Percentiles rank a stretch among this genome's conserved stretches.
Evolutionary conservation across 1,140 invertebrate genomes (phyloP).

Genomic region (Drosophila hydei): DNA sequence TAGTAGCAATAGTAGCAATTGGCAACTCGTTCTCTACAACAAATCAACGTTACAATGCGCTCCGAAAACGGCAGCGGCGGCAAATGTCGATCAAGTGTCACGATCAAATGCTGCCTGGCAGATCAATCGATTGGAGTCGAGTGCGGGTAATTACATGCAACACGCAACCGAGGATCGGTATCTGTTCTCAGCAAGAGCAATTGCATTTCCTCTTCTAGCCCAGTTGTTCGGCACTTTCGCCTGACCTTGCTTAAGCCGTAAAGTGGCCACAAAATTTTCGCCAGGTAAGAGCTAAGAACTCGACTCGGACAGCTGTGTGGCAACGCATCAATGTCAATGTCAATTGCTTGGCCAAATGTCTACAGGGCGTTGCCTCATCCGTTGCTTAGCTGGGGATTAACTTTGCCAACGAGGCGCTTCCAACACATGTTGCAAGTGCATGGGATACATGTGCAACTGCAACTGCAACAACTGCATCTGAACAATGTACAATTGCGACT

Average conservation of each 20-base stretch:
- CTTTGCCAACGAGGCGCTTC: conserved; percentile 49
- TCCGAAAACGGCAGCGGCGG: conserved; percentile 71
- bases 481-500: conserved; percentile 42
- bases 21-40: conserved; percentile 6
- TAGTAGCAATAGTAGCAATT: conserved; percentile 10
- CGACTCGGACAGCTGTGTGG: conserved; percentile 27
- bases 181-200: conserved; percentile 18
- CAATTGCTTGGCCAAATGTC: conserved; percentile 56
- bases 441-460: conserved; percentile 14
- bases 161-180: conserved; percentile 57
- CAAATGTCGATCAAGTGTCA: conserved; percentile 80
- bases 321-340: conserved; percentile 52
- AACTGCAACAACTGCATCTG: conserved; percentile 12
- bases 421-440: conserved; percentile 66
- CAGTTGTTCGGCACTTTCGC: conserved; percentile 40
- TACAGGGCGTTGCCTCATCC: conserved; percentile 68
- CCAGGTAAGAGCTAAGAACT: conserved; percentile 16
- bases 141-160: conserved; percentile 61
- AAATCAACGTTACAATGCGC: conserved; percentile 15
- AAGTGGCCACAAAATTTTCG: conserved; percentile 49
- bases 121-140: conserved; percentile 66
- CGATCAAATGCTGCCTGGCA: conserved; percentile 71
- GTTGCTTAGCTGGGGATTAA: conserved; percentile 72
- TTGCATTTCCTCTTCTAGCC: conserved; percentile 32
- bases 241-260: conserved; percentile 65